Evolutionary conservation across 2,113 vertebrate species (phyloP).

Genomic region (Poeciliopsis occidentalis): DNA sequence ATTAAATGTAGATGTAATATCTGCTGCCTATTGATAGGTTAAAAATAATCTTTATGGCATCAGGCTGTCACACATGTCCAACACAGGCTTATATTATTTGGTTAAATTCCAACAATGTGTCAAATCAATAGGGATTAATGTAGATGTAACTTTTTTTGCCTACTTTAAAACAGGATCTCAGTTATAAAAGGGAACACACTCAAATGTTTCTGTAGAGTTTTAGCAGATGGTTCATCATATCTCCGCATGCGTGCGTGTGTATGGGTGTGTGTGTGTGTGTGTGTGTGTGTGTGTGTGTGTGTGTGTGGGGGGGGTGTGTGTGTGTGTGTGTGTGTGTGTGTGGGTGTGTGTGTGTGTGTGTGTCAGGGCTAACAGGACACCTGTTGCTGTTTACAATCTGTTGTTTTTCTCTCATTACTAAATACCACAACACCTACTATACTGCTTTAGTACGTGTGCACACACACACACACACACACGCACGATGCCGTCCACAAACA

Average conservation of each 20-base stretch:
- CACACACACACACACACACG: slow-evolving; percentile 10
- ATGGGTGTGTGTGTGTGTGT: too few species aligned
- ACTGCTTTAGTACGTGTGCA: slow-evolving; percentile 38
- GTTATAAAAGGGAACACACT: slow-evolving; percentile 60
- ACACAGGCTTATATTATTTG: neutral
- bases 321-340: too few species aligned
- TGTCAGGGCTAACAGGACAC: slow-evolving; percentile 65
- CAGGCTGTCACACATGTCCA: neutral
- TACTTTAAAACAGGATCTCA: slow-evolving; percentile 29
- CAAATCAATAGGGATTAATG: slow-evolving; percentile 32
- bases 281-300: slow-evolving; percentile 37
- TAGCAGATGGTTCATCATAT: slow-evolving; percentile 61
- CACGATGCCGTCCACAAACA: slow-evolving; percentile 37
- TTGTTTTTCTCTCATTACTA: slow-evolving; percentile 73
- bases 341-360: slow-evolving; percentile 20
- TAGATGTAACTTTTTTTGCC: slow-evolving; percentile 9
- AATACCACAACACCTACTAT: slow-evolving; percentile 64
- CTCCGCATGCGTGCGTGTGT: slow-evolving; percentile 22
- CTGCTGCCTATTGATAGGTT: neutral
- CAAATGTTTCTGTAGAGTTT: slow-evolving; percentile 48
- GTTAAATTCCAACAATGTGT: slow-evolving; percentile 13
- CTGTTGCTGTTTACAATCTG: slow-evolving; percentile 72
- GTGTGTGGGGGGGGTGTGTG: slow-evolving; percentile 16
- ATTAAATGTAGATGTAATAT: slow-evolving; percentile 11
- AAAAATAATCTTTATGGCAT: neutral